A percentile compares a stretch with the other conserved stretches of the same genome.
phyloP scores from a whole-genome alignment of 2,113 vertebrate species.

The Setophaga petechia region DNA sequence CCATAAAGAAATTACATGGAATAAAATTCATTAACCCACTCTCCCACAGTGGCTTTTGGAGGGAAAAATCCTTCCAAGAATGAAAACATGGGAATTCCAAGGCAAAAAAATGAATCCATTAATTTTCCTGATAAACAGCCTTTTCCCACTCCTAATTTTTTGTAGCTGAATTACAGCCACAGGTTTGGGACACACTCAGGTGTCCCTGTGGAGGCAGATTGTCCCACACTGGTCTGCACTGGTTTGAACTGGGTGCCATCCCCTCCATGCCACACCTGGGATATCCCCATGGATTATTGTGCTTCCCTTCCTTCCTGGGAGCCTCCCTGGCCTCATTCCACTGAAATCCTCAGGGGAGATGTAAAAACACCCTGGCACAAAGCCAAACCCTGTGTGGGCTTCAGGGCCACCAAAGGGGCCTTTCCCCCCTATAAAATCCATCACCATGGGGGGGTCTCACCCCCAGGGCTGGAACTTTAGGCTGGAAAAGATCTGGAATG shows the following conservation, averaged over 20 bases:
- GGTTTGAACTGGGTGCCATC: not conserved
- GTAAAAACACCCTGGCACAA: not conserved
- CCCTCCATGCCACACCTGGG: rapidly evolving
- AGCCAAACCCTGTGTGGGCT: not conserved
- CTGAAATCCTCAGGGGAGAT: not conserved
- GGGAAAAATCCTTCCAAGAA: not conserved
- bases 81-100: not conserved
- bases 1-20: not conserved
- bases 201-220: not conserved
- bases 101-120: not conserved
- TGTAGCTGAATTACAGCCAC: not conserved
- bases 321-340: not conserved
- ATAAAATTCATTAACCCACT: not conserved
- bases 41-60: not conserved
- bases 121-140: not conserved
- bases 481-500: not conserved
- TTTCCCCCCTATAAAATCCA: not conserved
- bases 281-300: not conserved
- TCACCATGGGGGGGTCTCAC: rapidly evolving
- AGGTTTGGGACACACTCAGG: rapidly evolving
- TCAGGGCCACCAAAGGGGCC: not conserved
- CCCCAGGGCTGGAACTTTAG: not conserved
- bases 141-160: not conserved
- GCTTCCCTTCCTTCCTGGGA: not conserved
- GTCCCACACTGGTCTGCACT: not conserved